Conservation (phyloP, 2,113 vertebrate genomes). For the Podarcis raffonei region DNA sequence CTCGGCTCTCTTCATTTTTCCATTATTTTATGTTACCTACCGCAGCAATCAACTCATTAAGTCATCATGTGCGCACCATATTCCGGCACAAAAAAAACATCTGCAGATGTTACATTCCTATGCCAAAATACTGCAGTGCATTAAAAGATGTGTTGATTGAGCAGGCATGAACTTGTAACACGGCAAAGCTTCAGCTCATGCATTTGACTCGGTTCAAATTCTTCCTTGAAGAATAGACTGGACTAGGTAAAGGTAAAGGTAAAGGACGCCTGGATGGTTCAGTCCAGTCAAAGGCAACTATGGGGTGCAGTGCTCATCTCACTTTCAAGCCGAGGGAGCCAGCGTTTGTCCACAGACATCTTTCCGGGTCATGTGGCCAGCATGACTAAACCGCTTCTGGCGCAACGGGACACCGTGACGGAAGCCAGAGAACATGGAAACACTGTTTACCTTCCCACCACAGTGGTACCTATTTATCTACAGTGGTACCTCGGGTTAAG, state of each 20-base stretch:
- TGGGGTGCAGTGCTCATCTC: no score
- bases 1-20: conserved; percentile 14
- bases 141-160: conserved; percentile 52
- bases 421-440: no score
- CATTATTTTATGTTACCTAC: conserved; percentile 59
- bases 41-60: conserved; percentile 57
- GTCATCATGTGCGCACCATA: conserved; percentile 58
- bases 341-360: no score
- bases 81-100: conserved; percentile 50
- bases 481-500: no score
- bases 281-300: no score
- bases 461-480: no score
- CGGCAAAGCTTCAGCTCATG: conserved; percentile 23
- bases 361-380: no score
- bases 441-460: no score
- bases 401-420: no score
- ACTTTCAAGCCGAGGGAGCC: no score
- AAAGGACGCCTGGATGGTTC: no score
- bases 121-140: conserved; percentile 59
- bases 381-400: no score
- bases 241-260: neutral
- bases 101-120: conserved; percentile 62
- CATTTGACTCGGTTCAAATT: conserved; percentile 8
- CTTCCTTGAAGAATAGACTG: neutral
- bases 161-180: conserved; percentile 41